These are phyloP conservation scores for Acestrorhynchus altus DNA, from an alignment of 2,797 vertebrate genomes.

Conservation along the genomic window DNA sequence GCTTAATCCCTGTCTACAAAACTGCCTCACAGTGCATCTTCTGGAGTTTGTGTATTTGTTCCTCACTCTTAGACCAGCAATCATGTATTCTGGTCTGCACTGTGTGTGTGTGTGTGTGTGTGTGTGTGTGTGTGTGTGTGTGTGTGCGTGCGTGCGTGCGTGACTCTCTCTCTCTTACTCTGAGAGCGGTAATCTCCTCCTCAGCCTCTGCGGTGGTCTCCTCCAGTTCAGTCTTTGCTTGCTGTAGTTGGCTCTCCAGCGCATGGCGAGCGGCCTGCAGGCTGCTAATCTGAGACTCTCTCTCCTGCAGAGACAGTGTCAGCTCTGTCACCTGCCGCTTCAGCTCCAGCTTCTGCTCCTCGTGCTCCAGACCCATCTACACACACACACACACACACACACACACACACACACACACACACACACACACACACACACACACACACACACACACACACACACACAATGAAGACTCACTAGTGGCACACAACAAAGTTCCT, in stretches of 20 bases:
- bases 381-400: constrained; percentile 47
- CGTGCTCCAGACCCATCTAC: constrained; percentile 91
- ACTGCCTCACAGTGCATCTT: too few relatives aligned
- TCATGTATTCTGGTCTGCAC: background rate
- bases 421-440: background rate
- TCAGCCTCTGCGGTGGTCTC: constrained; percentile 95
- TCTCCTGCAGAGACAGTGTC: constrained; percentile 92
- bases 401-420: too few relatives aligned
- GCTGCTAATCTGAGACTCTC: constrained; percentile 91
- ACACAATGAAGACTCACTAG: background rate
- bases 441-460: constrained; percentile 9
- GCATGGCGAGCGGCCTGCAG: constrained; percentile 88
- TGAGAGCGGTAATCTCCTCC: constrained; percentile 95
- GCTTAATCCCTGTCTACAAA: too few relatives aligned
- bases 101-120: background rate
- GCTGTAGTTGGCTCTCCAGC: constrained; percentile 91
- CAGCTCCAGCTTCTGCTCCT: constrained; percentile 94
- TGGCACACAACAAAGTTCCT: background rate
- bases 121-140: background rate
- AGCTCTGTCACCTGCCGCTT: constrained; percentile 92
- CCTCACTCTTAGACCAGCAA: background rate
- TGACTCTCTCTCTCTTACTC: constrained; percentile 76
- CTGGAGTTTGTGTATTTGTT: background rate
- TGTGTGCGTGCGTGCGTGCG: background rate
- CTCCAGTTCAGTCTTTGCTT: constrained; percentile 94